These are phyloP conservation scores for Buceros bicornis DNA, from an alignment of 2,797 vertebrate species.

Conservation along the genomic window DNA sequence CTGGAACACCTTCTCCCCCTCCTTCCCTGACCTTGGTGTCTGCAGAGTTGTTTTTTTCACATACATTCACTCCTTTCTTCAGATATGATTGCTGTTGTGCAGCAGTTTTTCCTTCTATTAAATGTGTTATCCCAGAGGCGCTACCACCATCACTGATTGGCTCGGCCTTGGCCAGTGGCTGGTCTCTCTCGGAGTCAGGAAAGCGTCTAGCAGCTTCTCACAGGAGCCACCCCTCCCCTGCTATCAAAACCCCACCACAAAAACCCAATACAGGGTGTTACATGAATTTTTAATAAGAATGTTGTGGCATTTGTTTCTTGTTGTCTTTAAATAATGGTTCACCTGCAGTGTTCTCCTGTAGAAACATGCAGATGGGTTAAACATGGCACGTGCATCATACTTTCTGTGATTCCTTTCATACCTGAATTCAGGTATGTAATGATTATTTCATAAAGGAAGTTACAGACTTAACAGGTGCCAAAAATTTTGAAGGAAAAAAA, in stretches of 20 bases:
- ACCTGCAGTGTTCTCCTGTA: not conserved
- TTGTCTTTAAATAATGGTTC: constrained; percentile 26
- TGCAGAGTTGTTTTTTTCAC: not conserved
- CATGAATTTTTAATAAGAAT: constrained; percentile 33
- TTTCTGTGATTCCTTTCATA: not conserved
- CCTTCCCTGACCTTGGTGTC: not conserved
- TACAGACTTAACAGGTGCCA: not conserved
- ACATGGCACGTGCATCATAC: not conserved
- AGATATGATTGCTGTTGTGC: not conserved
- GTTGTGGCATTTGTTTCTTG: constrained; percentile 28
- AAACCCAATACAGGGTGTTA: not conserved
- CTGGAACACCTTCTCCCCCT: not conserved
- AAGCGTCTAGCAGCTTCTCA: not conserved
- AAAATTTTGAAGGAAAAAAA: constrained; percentile 2
- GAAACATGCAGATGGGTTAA: not conserved
- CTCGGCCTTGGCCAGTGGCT: not conserved
- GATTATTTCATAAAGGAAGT: constrained; percentile 21
- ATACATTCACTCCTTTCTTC: not conserved
- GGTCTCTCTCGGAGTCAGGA: not conserved
- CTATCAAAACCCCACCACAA: not conserved
- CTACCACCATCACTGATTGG: not conserved
- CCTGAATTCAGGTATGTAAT: not conserved
- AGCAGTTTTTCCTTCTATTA: not conserved
- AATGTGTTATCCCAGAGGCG: not conserved
- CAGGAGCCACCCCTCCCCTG: not conserved